phyloP scores from a whole-genome alignment of 2,797 vertebrate species.

The Lateolabrax maculatus region DNA sequence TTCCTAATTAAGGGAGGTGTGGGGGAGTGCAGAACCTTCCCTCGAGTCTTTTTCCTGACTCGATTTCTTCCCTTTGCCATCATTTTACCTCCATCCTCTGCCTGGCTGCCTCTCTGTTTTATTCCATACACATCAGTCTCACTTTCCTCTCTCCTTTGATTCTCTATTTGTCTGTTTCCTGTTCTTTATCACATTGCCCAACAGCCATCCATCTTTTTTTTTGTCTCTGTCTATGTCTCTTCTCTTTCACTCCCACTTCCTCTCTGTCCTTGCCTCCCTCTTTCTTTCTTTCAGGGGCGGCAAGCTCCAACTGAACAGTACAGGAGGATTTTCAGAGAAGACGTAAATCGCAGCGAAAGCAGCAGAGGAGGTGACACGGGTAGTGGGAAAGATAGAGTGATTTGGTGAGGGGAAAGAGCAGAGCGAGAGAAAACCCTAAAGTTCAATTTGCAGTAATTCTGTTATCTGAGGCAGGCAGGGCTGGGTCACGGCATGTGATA shows the following conservation, averaged over 20 bases:
- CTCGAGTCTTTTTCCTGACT: conserved; percentile 48
- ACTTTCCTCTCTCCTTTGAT: conserved; percentile 40
- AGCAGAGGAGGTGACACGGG: conserved; percentile 41
- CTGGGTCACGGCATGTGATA: conserved; percentile 67
- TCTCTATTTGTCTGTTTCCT: conserved; percentile 50
- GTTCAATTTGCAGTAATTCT: conserved; percentile 87
- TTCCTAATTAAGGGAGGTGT: conserved; percentile 75
- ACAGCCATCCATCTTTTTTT: conserved; percentile 45
- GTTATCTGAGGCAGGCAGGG: conserved; percentile 81
- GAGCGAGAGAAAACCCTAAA: conserved; percentile 62
- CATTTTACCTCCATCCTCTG: conserved; percentile 42
- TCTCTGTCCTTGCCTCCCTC: conserved; percentile 13
- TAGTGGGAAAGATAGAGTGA: conserved; percentile 51
- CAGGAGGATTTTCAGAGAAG: conserved; percentile 61
- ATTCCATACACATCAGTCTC: conserved; percentile 43
- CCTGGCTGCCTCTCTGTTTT: conserved; percentile 19
- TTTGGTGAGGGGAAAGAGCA: conserved; percentile 47
- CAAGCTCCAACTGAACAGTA: conserved; percentile 36
- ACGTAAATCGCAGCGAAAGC: conserved; percentile 67
- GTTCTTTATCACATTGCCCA: conserved; percentile 38
- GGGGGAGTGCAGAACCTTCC: conserved; percentile 54
- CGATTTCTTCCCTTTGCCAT: conserved; percentile 45
- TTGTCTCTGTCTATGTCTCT: conserved; percentile 1
- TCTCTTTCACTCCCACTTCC: conserved; percentile 38
- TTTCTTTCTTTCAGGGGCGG: conserved; percentile 19